Evolutionary conservation across 2,888 invertebrate species (phyloP), one percentile per base, ranked within the genome.

Genomic region (Leucozona laternaria): DNA sequence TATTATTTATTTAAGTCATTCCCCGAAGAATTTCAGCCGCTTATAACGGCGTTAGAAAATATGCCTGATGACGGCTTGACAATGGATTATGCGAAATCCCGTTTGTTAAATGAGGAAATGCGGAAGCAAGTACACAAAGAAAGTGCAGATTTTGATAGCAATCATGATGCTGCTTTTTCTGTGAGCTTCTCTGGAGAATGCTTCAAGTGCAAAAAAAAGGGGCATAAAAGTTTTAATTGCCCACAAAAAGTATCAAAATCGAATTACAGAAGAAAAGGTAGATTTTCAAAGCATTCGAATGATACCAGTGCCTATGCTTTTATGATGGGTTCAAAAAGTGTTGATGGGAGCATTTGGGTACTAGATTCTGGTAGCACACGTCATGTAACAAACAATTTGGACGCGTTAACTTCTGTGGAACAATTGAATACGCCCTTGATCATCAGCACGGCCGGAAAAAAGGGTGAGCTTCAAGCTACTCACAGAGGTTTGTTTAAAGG

Each of bases 21-120:
- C 40, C 76, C 73, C 5, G 83, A 73, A 40, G 78, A 78, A 11
- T 78, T 78, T 25, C 72, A 80, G n/a, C 73, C 75, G 20, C 45
- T 84, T 2, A 79, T 77, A 79, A 84, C 75, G 20, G 75, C 70
- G 25, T n/a, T 79, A 2, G 79, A 82, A 82, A 82, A 78, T 43
- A 58, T 82, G 72, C 82, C 60, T 1, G 79, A 77, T 48, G 73
- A 86, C n/a, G 62, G 31, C 15, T 31, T 79, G 22, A 79, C 62
- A 0, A 25, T 79, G 58, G 79, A 70, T 22, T 71, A 64, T 75
- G 79, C 70, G 4, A 85, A 80, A 11, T 80, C 76, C 13, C 50
- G 72, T 2, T 71, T 72, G 28, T 40, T 80, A n/a, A n/a, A n/a
- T n/a, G 73, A 81, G 28, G 73, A 78, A 62, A 80, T 73, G 73